A percentile compares a stretch with the other conserved stretches of the same genome.
Conservation (phyloP, 2,888 invertebrate genomes). For the Agriopis aurantiaria region DNA sequence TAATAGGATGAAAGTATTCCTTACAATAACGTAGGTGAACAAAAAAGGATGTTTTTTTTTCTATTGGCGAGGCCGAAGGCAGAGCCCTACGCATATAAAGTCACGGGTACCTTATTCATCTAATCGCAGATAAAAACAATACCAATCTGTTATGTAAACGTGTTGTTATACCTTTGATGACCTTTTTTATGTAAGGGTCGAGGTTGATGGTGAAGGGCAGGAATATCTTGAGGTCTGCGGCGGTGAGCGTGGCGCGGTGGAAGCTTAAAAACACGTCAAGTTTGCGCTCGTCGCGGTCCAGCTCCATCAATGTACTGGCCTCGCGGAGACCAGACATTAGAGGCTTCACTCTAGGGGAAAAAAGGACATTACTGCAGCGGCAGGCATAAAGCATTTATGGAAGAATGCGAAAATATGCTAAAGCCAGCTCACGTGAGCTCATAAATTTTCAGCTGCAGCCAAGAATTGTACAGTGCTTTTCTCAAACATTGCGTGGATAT, state of each 20-base stretch:
- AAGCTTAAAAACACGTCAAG: constrained; percentile 96
- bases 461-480: no score
- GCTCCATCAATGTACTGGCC: constrained; percentile 94
- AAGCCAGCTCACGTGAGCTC: no score
- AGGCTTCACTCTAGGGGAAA: constrained; percentile 89
- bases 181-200: constrained; percentile 98
- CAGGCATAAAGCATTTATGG: neutral
- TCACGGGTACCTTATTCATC: no score
- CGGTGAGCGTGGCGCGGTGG: constrained; percentile 93
- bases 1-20: no score
- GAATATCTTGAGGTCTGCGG: constrained; percentile 97
- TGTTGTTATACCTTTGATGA: constrained; percentile 93
- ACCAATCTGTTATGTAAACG: neutral
- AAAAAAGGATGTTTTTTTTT: no score
- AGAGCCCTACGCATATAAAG: no score
- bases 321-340: constrained; percentile 94
- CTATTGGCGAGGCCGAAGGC: no score
- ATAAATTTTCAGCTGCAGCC: no score
- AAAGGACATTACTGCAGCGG: neutral
- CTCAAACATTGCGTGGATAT: no score
- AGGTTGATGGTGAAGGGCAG: constrained; percentile 99
- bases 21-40: no score
- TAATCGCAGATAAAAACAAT: neutral
- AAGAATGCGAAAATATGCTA: no score
- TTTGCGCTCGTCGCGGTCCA: constrained; percentile 98